These are phyloP conservation scores for Idaea biselata DNA, from an alignment of 2,888 invertebrate species.

Conservation along the genomic window DNA sequence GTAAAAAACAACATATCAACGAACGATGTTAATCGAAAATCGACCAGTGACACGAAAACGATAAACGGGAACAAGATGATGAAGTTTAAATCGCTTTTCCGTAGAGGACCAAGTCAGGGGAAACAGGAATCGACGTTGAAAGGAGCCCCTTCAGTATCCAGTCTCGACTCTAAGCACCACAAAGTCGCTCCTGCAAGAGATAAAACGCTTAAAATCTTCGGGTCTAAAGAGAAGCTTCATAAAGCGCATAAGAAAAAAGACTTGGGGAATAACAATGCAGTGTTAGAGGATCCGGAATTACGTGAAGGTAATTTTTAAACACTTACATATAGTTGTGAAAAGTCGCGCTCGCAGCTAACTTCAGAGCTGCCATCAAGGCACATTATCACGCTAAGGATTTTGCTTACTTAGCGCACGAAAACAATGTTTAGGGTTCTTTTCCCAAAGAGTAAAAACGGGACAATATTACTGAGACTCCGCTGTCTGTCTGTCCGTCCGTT, in stretches of 20 bases:
- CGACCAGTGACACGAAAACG: conserved; percentile 71
- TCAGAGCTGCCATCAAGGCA: too few relatives aligned
- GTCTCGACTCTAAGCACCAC: conserved; percentile 83
- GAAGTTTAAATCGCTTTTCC: conserved; percentile 95
- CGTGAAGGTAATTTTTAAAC: conserved; percentile 46
- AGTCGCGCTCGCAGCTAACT: too few relatives aligned
- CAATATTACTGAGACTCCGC: too few relatives aligned
- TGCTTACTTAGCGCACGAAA: too few relatives aligned
- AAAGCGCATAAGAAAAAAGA: conserved; percentile 73
- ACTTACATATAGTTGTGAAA: too few relatives aligned
- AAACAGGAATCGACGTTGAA: conserved; percentile 78
- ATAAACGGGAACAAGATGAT: conserved; percentile 84
- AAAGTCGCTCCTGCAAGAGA: conserved; percentile 74
- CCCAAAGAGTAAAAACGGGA: too few relatives aligned
- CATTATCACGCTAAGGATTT: too few relatives aligned
- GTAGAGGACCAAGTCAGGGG: conserved; percentile 88
- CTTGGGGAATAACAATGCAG: conserved; percentile 73
- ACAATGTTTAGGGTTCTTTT: too few relatives aligned
- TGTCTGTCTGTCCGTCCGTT: too few relatives aligned
- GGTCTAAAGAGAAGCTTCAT: conserved; percentile 77
- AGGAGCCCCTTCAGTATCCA: conserved; percentile 83
- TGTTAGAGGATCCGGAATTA: conserved; percentile 72
- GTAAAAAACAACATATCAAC: conserved; percentile 23
- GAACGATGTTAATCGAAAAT: conserved; percentile 43
- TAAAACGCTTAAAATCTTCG: conserved; percentile 74